Percentiles rank a stretch among this genome's conserved stretches.
Evolutionary conservation across 2,888 invertebrate species (phyloP).

Genomic region (Papilio gigon): DNA sequence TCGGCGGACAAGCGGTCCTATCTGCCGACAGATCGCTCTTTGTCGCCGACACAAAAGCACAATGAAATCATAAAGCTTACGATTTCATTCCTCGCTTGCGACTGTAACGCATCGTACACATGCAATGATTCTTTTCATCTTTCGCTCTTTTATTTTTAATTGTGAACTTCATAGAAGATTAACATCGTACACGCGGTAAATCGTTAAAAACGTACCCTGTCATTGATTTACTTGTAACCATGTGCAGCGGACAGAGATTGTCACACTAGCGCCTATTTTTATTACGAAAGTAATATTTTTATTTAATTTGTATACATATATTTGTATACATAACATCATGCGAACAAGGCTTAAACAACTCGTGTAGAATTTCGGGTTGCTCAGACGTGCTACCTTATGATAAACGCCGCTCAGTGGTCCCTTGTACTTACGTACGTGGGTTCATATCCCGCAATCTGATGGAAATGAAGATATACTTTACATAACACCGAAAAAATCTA

Average conservation of each 20-base stretch:
- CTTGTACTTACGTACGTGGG: background rate
- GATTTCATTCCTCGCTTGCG: slow-evolving; percentile 13
- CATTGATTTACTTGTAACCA: too few relatives aligned
- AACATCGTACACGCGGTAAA: too few relatives aligned
- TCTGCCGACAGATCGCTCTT: slow-evolving; percentile 31
- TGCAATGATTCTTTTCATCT: background rate
- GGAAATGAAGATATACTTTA: too few relatives aligned
- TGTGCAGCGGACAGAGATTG: too few relatives aligned
- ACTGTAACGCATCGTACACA: background rate
- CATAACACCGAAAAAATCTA: too few relatives aligned
- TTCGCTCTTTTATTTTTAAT: background rate
- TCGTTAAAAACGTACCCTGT: too few relatives aligned
- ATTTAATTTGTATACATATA: too few relatives aligned
- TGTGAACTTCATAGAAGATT: too few relatives aligned
- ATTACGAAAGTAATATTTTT: background rate
- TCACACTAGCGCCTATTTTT: background rate
- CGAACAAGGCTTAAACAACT: background rate
- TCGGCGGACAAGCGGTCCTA: slow-evolving; percentile 21
- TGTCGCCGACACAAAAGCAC: slow-evolving; percentile 32
- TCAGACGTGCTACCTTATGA: background rate
- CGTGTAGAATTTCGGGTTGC: background rate
- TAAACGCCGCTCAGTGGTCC: background rate
- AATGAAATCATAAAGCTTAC: slow-evolving; percentile 33
- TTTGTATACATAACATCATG: too few relatives aligned
- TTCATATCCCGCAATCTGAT: background rate